phyloP scores from a whole-genome alignment of 2,888 invertebrate species.

The Mimumesa dahlbomi region DNA sequence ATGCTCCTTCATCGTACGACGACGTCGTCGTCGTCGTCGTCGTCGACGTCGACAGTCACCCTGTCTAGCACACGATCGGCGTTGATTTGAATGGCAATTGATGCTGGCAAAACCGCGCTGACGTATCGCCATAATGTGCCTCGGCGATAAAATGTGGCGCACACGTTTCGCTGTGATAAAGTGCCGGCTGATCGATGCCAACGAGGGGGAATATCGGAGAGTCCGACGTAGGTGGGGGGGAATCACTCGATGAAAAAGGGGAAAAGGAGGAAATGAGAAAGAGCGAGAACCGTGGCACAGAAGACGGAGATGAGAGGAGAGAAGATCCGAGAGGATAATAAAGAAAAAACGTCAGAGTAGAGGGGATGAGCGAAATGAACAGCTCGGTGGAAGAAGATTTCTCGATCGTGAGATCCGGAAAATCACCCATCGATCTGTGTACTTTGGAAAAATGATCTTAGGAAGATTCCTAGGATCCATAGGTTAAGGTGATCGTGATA shows the following conservation, averaged over 20 bases:
- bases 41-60: conserved; percentile 36
- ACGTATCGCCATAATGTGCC: conserved; percentile 71
- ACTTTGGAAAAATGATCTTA: conserved; percentile 17
- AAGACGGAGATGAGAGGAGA: conserved; percentile 7
- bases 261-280: not conserved
- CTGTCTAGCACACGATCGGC: conserved; percentile 61
- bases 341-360: not conserved
- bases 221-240: not conserved
- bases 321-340: conserved; percentile 4
- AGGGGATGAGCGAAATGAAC: not conserved
- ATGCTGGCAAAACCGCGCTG: conserved; percentile 72
- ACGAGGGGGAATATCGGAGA: conserved; percentile 44
- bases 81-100: conserved; percentile 74
- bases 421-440: conserved; percentile 31
- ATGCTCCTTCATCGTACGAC: not conserved
- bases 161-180: conserved; percentile 64
- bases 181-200: conserved; percentile 64
- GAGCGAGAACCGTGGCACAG: not conserved
- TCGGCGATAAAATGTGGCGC: conserved; percentile 61
- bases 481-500: conserved; percentile 36
- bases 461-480: conserved; percentile 21
- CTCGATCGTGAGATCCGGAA: conserved; percentile 18
- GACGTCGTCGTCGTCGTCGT: conserved; percentile 1
- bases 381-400: conserved; percentile 1
- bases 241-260: not conserved